Percentiles rank a stretch among this genome's conserved stretches.
Conservation (phyloP, 2,888 invertebrate genomes). For the Chymomyza amoena region DNA sequence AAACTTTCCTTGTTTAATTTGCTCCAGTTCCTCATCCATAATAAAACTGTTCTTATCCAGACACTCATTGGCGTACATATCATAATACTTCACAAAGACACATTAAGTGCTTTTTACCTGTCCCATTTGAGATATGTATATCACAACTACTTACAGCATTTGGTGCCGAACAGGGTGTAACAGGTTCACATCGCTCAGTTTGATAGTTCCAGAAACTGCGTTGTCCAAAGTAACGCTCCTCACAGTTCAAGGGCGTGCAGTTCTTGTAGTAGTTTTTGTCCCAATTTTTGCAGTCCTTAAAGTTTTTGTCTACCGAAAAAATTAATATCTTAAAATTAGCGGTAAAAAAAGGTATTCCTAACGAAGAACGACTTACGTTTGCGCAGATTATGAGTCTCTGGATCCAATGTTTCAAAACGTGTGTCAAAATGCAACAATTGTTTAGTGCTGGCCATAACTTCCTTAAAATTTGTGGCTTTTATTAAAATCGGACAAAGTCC, state of each 20-base stretch:
- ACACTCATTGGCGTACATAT: constrained; percentile 57
- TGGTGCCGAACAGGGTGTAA: constrained; percentile 28
- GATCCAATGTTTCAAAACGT: constrained; percentile 65
- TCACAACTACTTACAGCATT: constrained; percentile 12
- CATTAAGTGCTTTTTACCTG: neutral
- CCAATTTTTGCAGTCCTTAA: constrained; percentile 66
- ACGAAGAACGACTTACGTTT: constrained; percentile 32
- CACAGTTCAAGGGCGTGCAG: constrained; percentile 80
- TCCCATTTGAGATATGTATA: neutral
- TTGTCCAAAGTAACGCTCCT: constrained; percentile 80
- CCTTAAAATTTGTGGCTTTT: constrained; percentile 51
- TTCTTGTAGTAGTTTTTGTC: constrained; percentile 80
- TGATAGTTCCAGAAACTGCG: constrained; percentile 79
- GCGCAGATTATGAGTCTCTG: constrained; percentile 47
- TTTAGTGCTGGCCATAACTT: constrained; percentile 39
- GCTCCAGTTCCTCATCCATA: constrained; percentile 52
- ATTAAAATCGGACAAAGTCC: constrained; percentile 71
- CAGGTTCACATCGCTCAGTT: constrained; percentile 65
- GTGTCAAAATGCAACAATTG: constrained; percentile 70
- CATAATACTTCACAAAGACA: constrained; percentile 37
- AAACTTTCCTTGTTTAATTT: constrained; percentile 44
- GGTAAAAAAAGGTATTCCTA: neutral
- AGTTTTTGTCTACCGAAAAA: constrained; percentile 43
- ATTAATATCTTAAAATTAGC: neutral
- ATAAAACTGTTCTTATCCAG: constrained; percentile 43